phyloP scores from a whole-genome alignment of 1,140 invertebrate genomes.

The Spodoptera litura region DNA sequence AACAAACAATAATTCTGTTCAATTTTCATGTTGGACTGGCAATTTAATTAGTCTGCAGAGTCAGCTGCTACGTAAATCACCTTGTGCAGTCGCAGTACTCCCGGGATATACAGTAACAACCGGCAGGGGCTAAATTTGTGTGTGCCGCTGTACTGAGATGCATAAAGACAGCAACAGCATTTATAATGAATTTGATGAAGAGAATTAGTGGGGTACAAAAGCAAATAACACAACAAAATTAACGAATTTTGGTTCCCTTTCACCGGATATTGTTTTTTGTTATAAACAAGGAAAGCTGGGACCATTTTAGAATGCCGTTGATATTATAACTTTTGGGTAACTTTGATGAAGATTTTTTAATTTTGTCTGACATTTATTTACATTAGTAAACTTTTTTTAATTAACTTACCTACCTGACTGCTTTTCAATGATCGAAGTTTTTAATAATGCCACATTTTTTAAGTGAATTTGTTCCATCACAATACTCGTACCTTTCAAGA shows the following conservation, averaged over 20 bases:
- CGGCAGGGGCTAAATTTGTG: conserved; percentile 21
- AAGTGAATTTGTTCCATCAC: too few species aligned
- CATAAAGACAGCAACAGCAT: conserved; percentile 30
- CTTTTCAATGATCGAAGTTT: background rate
- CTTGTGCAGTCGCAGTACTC: conserved; percentile 31
- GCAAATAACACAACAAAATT: conserved; percentile 5
- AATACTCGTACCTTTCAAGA: too few species aligned
- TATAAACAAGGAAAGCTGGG: background rate
- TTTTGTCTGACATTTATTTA: background rate
- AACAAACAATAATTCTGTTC: conserved; percentile 48
- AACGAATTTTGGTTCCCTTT: background rate
- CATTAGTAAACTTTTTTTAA: background rate
- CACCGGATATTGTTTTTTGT: background rate
- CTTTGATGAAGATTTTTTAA: background rate
- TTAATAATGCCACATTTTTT: too few species aligned
- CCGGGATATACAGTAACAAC: conserved; percentile 33
- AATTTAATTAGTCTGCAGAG: conserved; percentile 54
- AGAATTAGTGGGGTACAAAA: conserved; percentile 7
- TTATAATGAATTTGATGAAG: conserved; percentile 26
- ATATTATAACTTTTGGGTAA: background rate
- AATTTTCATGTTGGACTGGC: conserved; percentile 48
- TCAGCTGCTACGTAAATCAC: conserved; percentile 50
- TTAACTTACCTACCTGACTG: background rate
- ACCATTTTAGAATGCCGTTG: background rate
- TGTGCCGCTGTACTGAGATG: conserved; percentile 20